Evolutionary conservation across 1,140 invertebrate species (phyloP), one percentile per base, ranked within the genome.

Genomic region (Eufriesea mexicana): DNA sequence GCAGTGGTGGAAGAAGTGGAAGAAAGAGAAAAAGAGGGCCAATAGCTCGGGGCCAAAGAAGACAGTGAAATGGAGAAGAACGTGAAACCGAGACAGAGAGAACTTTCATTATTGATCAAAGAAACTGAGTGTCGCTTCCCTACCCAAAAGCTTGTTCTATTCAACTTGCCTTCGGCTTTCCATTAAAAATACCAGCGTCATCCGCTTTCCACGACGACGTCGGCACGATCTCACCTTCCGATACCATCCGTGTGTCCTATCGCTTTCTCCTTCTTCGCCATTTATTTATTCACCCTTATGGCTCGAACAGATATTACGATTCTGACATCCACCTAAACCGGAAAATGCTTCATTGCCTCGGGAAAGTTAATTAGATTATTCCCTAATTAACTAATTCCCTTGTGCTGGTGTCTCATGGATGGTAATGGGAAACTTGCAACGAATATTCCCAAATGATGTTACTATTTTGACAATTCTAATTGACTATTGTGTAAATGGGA

Each of bases 71-170:
- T 23, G 72, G 47, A 55, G 54, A 77, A 77, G 75, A 88, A 82
- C 61, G 79, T 35, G 76, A 86, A 79, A 77, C 73, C 80, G 81
- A 79, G 84, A 79, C 59, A 74, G 83, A 88, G 83, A 83, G 84
- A 85, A 87, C 64, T 89, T 91, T 90, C 85, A 89, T 90, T 91
- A 91, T 91, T 91, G 90, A 91, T 91, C 86, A 91, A 91, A 91
- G 85, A 90, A 90, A 86, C 82, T 66, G 80, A 90, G 84, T 90
- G 88, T 90, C 85, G 84, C 66, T 85, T 85, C 83, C 68, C 88
- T 89, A 68, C 84, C 83, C 73, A 64, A 87, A 87, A 89, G 78
- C 84, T 90, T 77, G 80, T 84, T 85, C 83, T 90, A 90, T 88
- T 90, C 89, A 90, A 73, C 76, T 75, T 49, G 81, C 84, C 86